These are phyloP conservation scores for Grallaria varia DNA, from an alignment of 2,113 vertebrate genomes.

Conservation along the genomic window DNA sequence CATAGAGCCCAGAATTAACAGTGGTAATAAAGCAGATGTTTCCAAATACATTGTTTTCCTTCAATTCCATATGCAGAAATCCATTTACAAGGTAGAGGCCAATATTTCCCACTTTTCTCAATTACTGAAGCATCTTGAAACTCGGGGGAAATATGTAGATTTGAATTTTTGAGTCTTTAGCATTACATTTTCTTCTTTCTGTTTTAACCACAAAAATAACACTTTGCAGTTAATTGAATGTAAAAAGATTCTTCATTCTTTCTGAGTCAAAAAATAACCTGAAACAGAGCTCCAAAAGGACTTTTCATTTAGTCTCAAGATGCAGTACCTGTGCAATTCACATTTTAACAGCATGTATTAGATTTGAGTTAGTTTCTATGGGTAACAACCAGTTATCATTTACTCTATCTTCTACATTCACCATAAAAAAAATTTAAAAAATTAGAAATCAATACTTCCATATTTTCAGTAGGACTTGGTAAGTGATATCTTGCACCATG, in stretches of 20 bases:
- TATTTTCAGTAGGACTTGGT: neutral
- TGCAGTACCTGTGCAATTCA: neutral
- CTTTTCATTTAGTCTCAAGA: neutral
- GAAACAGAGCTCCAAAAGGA: neutral
- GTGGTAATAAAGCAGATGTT: neutral
- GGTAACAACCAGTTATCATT: neutral
- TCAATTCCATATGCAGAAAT: neutral
- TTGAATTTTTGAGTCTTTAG: neutral
- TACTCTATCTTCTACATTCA: neutral
- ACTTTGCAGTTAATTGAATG: neutral
- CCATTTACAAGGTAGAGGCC: neutral
- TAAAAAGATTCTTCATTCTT: neutral
- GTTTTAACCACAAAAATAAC: neutral
- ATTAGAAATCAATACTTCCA: neutral
- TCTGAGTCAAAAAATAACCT: neutral
- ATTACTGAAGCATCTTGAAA: neutral
- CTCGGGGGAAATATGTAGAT: neutral
- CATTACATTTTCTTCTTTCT: neutral
- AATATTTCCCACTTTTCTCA: neutral
- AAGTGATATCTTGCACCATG: neutral
- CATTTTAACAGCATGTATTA: neutral
- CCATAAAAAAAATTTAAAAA: neutral
- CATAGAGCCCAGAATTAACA: accelerated
- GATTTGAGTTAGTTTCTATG: neutral
- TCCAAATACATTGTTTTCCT: neutral